Percentiles rank a stretch among this genome's conserved stretches.
Conservation (phyloP, 2,113 vertebrate genomes). For the Perccottus glenii region DNA sequence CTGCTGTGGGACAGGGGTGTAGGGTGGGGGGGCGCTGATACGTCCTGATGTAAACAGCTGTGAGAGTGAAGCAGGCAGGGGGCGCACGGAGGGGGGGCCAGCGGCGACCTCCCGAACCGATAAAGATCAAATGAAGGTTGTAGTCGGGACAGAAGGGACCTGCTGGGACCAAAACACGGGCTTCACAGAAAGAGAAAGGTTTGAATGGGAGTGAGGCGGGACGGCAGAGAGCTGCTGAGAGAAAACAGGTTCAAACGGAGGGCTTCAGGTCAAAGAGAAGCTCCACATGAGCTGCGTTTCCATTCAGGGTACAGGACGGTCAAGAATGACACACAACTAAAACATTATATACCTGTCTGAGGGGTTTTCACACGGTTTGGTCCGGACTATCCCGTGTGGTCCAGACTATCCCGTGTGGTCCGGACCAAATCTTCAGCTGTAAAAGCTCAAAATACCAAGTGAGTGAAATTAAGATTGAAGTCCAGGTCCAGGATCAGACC, state of each 20-base stretch:
- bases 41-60: slow-evolving; percentile 59
- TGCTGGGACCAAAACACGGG: background rate
- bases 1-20: slow-evolving; percentile 50
- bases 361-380: too few species aligned
- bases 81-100: background rate
- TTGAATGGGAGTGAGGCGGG: background rate
- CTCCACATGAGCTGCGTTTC: too few species aligned
- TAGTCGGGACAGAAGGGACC: background rate
- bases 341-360: too few species aligned
- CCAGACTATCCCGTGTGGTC: too few species aligned
- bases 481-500: too few species aligned
- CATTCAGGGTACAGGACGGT: too few species aligned
- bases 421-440: too few species aligned
- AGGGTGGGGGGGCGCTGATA: slow-evolving; percentile 11
- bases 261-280: background rate
- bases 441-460: too few species aligned
- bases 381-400: too few species aligned
- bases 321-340: too few species aligned
- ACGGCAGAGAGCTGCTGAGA: background rate
- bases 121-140: background rate
- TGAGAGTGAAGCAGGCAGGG: background rate
- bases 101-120: background rate
- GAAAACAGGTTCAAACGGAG: too few species aligned
- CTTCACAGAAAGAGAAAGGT: background rate
- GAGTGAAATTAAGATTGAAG: too few species aligned